These are phyloP conservation scores for human DNA, from an alignment of 2,113 vertebrate genomes.

Conservation along the genomic window DNA sequence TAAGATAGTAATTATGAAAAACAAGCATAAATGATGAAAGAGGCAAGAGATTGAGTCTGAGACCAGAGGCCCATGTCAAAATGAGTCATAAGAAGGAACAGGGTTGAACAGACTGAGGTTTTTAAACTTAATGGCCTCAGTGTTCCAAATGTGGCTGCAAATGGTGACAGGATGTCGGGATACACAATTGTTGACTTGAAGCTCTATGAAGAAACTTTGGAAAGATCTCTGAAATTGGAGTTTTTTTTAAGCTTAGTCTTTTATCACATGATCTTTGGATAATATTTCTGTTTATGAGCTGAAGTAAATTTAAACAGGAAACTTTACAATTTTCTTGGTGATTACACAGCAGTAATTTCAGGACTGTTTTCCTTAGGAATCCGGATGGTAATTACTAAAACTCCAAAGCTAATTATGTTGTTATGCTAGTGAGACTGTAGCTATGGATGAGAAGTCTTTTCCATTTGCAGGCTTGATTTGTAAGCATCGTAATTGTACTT, in stretches of 20 bases:
- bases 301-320: constrained; percentile 67
- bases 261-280: constrained; percentile 41
- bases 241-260: neutral
- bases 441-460: constrained; percentile 24
- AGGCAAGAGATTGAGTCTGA: neutral
- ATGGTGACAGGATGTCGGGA: neutral
- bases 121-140: neutral
- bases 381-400: constrained; percentile 62
- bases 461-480: constrained; percentile 44
- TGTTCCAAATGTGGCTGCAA: neutral
- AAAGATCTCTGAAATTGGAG: neutral
- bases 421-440: constrained; percentile 55
- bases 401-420: constrained; percentile 67
- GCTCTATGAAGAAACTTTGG: neutral
- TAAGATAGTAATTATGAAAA: neutral
- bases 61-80: neutral
- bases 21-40: neutral
- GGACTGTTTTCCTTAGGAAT: constrained; percentile 59
- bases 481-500: neutral
- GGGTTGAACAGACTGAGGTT: neutral
- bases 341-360: constrained; percentile 55
- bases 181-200: neutral
- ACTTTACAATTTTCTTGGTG: constrained; percentile 55
- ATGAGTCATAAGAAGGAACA: neutral
- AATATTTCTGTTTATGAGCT: constrained; percentile 47